These are phyloP conservation scores for Thamnophis sirtalis DNA, from an alignment of 2,113 vertebrate genomes.

Conservation along the genomic window DNA sequence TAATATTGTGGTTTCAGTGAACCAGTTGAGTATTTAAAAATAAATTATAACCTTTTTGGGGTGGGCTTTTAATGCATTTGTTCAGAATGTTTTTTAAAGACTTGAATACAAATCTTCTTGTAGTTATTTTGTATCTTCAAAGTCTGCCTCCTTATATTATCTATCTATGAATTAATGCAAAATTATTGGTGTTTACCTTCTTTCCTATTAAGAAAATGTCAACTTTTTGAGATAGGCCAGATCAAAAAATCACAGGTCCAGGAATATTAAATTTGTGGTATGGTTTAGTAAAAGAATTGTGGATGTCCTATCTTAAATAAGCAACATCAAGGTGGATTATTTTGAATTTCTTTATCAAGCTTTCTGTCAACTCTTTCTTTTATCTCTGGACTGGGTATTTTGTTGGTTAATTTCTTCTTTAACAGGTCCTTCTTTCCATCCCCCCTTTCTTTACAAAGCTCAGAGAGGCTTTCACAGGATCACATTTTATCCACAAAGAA, in stretches of 20 bases:
- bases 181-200: not conserved
- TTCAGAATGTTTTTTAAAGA: not conserved
- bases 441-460: not conserved
- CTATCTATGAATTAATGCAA: not conserved
- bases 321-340: not conserved
- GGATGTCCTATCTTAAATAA: not conserved
- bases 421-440: not conserved
- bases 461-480: not conserved
- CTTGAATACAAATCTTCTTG: not conserved
- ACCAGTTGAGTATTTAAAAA: not conserved
- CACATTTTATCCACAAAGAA: not conserved
- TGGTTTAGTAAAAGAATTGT: not conserved
- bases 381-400: not conserved
- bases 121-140: not conserved
- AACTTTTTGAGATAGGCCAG: not conserved
- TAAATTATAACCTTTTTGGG: not conserved
- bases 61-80: not conserved
- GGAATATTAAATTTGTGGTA: not conserved
- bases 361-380: not conserved
- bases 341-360: not conserved
- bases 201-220: not conserved
- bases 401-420: not conserved
- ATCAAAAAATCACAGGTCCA: not conserved
- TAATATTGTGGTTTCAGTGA: constrained; percentile 27
- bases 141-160: not conserved